Percentiles rank a stretch among this genome's conserved stretches.
These are phyloP conservation scores for Catharus bicknelli DNA, from an alignment of 2,113 vertebrate genomes.

Conservation along the genomic window DNA sequence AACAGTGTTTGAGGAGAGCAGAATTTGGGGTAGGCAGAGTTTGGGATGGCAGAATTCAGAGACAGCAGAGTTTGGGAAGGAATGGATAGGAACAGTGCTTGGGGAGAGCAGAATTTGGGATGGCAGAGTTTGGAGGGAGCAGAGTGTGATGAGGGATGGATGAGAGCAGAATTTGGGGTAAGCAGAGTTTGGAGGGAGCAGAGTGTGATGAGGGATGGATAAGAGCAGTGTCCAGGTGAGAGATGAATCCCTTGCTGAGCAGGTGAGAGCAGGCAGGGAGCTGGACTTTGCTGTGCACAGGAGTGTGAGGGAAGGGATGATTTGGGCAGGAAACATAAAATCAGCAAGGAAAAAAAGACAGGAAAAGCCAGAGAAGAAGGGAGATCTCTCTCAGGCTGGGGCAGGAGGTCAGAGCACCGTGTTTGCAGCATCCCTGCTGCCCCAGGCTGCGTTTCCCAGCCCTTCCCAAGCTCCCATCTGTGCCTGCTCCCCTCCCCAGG, in stretches of 20 bases:
- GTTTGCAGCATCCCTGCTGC: too few species aligned
- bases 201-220: not conserved
- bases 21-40: too few species aligned
- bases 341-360: not conserved
- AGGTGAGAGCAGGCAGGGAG: not conserved
- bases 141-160: not conserved
- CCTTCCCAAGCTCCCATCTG: not conserved
- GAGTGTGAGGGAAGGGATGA: not conserved
- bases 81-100: not conserved
- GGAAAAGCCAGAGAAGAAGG: not conserved
- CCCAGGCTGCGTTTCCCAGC: not conserved
- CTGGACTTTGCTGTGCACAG: fast-evolving
- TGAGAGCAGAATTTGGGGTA: not conserved
- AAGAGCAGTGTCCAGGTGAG: not conserved
- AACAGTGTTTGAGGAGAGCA: not conserved
- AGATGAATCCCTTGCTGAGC: not conserved
- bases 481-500: too few species aligned
- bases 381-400: too few species aligned
- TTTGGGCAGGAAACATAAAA: not conserved
- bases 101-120: not conserved
- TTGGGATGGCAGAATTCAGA: not conserved
- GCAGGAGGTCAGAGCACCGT: too few species aligned
- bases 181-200: not conserved
- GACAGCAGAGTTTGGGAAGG: not conserved
- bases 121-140: not conserved